phyloP scores from a whole-genome alignment of 1,140 invertebrate genomes.

The Homalodisca vitripennis region DNA sequence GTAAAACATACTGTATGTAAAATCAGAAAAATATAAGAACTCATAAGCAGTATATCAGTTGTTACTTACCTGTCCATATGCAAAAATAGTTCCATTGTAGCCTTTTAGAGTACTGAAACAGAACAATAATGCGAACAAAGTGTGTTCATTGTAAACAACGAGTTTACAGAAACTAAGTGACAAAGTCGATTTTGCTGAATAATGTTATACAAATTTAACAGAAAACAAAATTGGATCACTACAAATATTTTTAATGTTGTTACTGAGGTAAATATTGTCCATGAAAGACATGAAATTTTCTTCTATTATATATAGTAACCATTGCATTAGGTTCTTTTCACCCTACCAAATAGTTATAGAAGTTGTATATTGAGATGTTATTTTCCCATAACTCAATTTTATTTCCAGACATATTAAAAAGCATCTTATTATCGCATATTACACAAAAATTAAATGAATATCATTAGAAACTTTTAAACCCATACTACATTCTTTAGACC shows the following conservation, averaged over 20 bases:
- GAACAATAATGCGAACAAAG: too few species aligned
- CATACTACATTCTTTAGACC: too few species aligned
- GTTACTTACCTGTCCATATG: conserved; percentile 75
- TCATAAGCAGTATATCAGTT: too few species aligned
- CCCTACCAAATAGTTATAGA: too few species aligned
- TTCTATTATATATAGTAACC: too few species aligned
- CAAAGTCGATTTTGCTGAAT: background rate
- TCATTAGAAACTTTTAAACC: too few species aligned
- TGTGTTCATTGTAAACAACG: conserved; percentile 33
- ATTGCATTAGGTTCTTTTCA: too few species aligned
- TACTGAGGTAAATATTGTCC: background rate
- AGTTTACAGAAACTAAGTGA: conserved; percentile 19
- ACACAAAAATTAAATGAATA: too few species aligned
- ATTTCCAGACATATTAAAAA: too few species aligned
- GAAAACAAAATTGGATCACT: background rate
- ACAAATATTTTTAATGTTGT: background rate
- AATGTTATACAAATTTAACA: background rate
- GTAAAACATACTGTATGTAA: conserved; percentile 21
- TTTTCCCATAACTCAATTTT: too few species aligned
- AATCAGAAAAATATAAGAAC: background rate
- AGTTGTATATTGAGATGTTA: too few species aligned
- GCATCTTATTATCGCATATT: too few species aligned
- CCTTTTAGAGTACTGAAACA: conserved; percentile 61
- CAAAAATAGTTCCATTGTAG: conserved; percentile 85
- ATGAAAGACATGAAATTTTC: background rate